Percentiles rank a stretch among this genome's conserved stretches.
Evolutionary conservation across 2,888 invertebrate genomes (phyloP).

Genomic region (Hedychridium roseum): DNA sequence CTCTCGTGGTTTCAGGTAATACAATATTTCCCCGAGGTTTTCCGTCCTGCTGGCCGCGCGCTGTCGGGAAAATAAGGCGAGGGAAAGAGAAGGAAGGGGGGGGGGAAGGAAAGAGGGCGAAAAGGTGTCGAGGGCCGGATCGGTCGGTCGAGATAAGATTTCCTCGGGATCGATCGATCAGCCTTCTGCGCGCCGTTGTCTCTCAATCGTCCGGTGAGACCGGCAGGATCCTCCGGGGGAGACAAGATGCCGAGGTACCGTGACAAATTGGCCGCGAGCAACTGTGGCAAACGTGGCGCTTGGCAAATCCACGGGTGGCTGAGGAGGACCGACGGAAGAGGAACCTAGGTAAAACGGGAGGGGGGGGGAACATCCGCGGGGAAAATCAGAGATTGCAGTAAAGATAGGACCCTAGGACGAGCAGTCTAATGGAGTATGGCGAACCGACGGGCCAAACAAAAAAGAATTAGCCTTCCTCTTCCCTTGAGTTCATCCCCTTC

Average conservation of each 20-base stretch:
- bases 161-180: constrained; percentile 40
- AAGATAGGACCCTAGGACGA: constrained; percentile 1
- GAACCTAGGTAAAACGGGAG: background rate
- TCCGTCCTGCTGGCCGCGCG: constrained; percentile 11
- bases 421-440: too few relatives aligned
- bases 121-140: constrained; percentile 40
- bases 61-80: too few relatives aligned
- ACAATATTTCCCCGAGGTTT: constrained; percentile 40
- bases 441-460: too few relatives aligned
- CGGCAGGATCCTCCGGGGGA: constrained; percentile 7
- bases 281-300: background rate
- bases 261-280: constrained; percentile 39
- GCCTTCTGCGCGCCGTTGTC: constrained; percentile 18
- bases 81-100: constrained; percentile 8
- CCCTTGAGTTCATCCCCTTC: too few relatives aligned
- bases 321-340: constrained; percentile 7
- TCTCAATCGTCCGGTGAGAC: constrained; percentile 35
- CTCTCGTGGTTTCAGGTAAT: constrained; percentile 28
- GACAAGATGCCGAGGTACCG: constrained; percentile 38
- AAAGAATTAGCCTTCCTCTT: too few relatives aligned
- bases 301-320: constrained; percentile 23
- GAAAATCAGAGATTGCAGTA: constrained; percentile 2
- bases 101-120: constrained; percentile 3
- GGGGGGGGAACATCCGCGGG: background rate
- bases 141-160: constrained; percentile 39